Evolutionary conservation across 2,797 vertebrate species (phyloP).

Genomic region (Oryzias dopingdopingensis): DNA sequence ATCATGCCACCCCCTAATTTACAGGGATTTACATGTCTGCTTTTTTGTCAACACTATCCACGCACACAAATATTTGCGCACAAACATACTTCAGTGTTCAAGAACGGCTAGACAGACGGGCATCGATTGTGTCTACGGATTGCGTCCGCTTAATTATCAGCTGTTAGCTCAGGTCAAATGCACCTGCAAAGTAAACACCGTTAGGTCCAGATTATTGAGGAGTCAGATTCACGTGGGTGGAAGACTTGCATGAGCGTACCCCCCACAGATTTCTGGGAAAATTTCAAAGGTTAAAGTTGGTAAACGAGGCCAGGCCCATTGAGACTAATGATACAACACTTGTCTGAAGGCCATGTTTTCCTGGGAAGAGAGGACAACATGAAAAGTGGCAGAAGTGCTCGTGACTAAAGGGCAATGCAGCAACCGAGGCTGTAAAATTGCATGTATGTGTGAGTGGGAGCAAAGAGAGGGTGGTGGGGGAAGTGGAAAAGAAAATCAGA

Average conservation of each 20-base stretch:
- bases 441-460: conserved; percentile 37
- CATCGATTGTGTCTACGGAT: conserved; percentile 35
- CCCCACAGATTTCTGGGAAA: conserved; percentile 16
- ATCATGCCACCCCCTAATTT: conserved; percentile 74
- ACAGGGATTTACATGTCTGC: conserved; percentile 70
- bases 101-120: conserved; percentile 23
- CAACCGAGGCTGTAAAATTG: conserved; percentile 42
- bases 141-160: conserved; percentile 39
- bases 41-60: conserved; percentile 60
- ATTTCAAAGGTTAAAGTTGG: conserved; percentile 40
- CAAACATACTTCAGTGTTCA: conserved; percentile 36
- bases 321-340: conserved; percentile 55
- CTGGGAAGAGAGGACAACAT: conserved; percentile 52
- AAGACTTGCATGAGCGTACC: conserved; percentile 13
- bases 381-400: conserved; percentile 42
- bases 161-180: conserved; percentile 48
- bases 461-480: conserved; percentile 9
- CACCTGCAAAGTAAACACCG: conserved; percentile 47
- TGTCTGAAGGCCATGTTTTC: conserved; percentile 54
- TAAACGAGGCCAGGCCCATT: conserved; percentile 45
- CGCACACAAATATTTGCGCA: conserved; percentile 50
- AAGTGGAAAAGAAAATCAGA: conserved; percentile 1
- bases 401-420: conserved; percentile 59
- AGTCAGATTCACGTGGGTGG: conserved; percentile 26
- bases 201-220: conserved; percentile 24